Percentiles rank a stretch among this genome's conserved stretches.
Conservation (phyloP, 2,888 invertebrate species). For the Torymus tubicola region DNA sequence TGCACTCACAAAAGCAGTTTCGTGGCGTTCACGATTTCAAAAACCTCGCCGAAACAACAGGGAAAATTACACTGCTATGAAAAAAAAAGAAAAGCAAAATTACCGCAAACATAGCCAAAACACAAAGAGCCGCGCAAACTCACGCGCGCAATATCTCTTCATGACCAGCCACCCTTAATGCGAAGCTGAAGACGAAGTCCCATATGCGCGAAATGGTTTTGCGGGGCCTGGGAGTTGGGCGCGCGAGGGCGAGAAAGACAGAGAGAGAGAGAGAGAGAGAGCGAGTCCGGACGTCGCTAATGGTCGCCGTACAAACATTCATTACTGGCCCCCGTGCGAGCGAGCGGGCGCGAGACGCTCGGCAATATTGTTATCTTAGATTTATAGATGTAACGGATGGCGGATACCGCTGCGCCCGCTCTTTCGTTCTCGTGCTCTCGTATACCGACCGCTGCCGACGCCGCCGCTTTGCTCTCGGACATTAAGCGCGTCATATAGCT, state of each 20-base stretch:
- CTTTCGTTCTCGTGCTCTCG: background rate
- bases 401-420: conserved; percentile 63
- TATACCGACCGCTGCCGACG: background rate
- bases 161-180: conserved; percentile 48
- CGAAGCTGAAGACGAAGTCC: conserved; percentile 63
- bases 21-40: no score
- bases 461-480: conserved; percentile 63
- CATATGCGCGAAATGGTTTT: conserved; percentile 73
- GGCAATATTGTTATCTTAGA: conserved; percentile 76
- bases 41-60: no score
- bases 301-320: conserved; percentile 75
- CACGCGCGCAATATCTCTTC: no score
- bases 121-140: background rate
- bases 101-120: background rate
- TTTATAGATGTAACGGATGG: conserved; percentile 76
- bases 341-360: conserved; percentile 59
- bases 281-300: conserved; percentile 67
- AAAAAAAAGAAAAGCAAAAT: background rate
- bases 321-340: conserved; percentile 67
- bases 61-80: no score
- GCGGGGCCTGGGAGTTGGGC: conserved; percentile 56
- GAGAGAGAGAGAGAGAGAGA: background rate
- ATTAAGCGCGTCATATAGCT: conserved; percentile 68
- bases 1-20: no score
- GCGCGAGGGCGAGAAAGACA: conserved; percentile 43